Evolutionary conservation across 2,888 invertebrate genomes (phyloP).

Genomic region (Parasteatoda lunata): DNA sequence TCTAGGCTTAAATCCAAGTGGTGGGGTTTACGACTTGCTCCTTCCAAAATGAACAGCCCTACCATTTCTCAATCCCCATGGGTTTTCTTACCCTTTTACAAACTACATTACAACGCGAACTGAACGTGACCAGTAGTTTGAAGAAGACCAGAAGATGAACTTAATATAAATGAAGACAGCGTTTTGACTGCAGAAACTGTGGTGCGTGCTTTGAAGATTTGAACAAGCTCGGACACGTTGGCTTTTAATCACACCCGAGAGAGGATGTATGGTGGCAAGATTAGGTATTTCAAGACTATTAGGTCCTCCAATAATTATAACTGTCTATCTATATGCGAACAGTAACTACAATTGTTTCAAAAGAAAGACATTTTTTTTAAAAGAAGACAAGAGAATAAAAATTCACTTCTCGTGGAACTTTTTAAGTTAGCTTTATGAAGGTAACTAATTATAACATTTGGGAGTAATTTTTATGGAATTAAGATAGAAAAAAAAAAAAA

Average conservation of each 20-base stretch:
- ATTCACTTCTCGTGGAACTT: too few species aligned
- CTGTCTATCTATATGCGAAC: too few species aligned
- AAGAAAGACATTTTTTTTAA: too few species aligned
- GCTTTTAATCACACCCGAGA: slow-evolving; percentile 15
- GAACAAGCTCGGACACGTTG: neutral
- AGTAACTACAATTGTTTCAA: too few species aligned
- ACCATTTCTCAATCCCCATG: slow-evolving; percentile 19
- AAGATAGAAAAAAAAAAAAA: too few species aligned
- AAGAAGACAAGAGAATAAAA: too few species aligned
- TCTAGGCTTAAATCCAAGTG: neutral
- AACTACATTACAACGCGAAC: slow-evolving; percentile 45
- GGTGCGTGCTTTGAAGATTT: slow-evolving; percentile 5
- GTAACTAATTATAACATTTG: too few species aligned
- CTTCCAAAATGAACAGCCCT: neutral
- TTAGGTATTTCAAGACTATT: too few species aligned
- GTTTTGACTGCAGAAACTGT: slow-evolving; percentile 13
- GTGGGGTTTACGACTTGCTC: neutral
- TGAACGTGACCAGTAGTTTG: slow-evolving; percentile 41
- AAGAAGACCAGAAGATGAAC: slow-evolving; percentile 4
- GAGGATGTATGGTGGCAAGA: neutral
- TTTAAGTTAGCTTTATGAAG: too few species aligned
- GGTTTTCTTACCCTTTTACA: slow-evolving; percentile 23
- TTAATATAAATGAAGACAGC: slow-evolving; percentile 19
- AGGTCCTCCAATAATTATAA: too few species aligned
- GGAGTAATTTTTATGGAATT: too few species aligned